Conservation (phyloP, 37 sponge, comb jelly and placozoan genomes). For the Halichondria panicea region DNA sequence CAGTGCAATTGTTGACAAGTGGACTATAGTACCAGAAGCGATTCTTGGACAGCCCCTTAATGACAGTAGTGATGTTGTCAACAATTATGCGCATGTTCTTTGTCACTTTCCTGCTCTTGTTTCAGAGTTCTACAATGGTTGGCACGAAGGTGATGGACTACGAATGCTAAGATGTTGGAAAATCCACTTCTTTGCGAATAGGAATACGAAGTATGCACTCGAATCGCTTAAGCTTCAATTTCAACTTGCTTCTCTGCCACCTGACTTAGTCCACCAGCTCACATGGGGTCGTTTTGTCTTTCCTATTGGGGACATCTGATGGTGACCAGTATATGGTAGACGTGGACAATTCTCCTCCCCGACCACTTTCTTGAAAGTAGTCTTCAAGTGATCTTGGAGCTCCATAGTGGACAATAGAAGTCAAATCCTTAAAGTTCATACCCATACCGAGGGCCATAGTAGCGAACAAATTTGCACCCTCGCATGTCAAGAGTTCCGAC, state of each 20-base stretch:
- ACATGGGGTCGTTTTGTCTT: slow-evolving; percentile 52
- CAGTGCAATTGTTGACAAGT: no score
- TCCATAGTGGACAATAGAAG: no score
- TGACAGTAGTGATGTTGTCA: slow-evolving; percentile 16
- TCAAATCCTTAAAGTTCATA: no score
- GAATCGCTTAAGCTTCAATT: slow-evolving; percentile 20
- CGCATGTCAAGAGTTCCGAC: no score
- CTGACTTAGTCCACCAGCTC: slow-evolving; percentile 37
- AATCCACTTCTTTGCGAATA: slow-evolving; percentile 24
- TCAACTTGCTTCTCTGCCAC: slow-evolving; percentile 13
- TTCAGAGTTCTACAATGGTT: slow-evolving; percentile 23
- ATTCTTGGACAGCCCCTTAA: no score
- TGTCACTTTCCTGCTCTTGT: slow-evolving; percentile 40
- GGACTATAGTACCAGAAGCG: no score
- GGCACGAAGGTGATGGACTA: slow-evolving; percentile 57
- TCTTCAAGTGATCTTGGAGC: slow-evolving; percentile 3
- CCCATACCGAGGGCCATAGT: neutral
- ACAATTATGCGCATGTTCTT: slow-evolving; percentile 34
- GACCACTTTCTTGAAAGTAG: slow-evolving; percentile 31
- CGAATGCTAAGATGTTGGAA: slow-evolving; percentile 41
- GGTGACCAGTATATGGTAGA: no score
- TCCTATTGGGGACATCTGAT: no score
- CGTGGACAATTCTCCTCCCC: no score
- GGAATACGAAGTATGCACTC: slow-evolving; percentile 22
- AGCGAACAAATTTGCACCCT: no score